Evolutionary conservation across 1,140 invertebrate genomes (phyloP).

Genomic region (Arion vulgaris): DNA sequence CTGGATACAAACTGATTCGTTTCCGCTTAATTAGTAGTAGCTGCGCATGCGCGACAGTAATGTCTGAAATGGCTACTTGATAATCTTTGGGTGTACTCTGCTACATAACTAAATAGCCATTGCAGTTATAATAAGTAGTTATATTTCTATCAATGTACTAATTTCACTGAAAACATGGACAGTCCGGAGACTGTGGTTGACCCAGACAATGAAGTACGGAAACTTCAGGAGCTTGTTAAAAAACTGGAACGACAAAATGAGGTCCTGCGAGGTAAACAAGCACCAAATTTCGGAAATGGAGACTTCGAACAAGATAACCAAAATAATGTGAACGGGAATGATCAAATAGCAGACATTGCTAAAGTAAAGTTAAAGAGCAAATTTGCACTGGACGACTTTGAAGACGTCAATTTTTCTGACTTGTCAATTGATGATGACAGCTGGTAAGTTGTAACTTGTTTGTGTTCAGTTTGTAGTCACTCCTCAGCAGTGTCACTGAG

Average conservation of each 20-base stretch:
- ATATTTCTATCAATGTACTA: not conserved
- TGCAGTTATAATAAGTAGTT: not conserved
- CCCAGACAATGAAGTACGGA: conserved; percentile 71
- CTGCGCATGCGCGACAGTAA: not conserved
- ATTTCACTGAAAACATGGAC: conserved; percentile 45
- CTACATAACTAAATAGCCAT: not conserved
- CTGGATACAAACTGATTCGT: too few species aligned
- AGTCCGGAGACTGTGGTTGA: conserved; percentile 58
- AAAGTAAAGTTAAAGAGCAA: conserved; percentile 39
- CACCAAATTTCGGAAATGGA: conserved; percentile 47
- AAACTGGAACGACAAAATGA: conserved; percentile 73
- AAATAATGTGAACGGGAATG: conserved; percentile 51
- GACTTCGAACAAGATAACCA: conserved; percentile 46
- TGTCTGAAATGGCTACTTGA: not conserved
- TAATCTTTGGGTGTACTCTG: not conserved
- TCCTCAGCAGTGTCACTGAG: too few species aligned
- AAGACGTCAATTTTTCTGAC: conserved; percentile 59
- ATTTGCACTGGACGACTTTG: conserved; percentile 44
- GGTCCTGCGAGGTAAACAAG: conserved; percentile 67
- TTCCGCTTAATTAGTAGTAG: too few species aligned
- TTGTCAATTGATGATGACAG: conserved; percentile 62
- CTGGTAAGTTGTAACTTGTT: too few species aligned
- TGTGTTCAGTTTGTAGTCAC: too few species aligned
- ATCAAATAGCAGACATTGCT: conserved; percentile 37
- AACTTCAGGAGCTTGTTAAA: conserved; percentile 72